Conservation (phyloP, 2,888 invertebrate genomes). For the Synergus gifuensis region DNA sequence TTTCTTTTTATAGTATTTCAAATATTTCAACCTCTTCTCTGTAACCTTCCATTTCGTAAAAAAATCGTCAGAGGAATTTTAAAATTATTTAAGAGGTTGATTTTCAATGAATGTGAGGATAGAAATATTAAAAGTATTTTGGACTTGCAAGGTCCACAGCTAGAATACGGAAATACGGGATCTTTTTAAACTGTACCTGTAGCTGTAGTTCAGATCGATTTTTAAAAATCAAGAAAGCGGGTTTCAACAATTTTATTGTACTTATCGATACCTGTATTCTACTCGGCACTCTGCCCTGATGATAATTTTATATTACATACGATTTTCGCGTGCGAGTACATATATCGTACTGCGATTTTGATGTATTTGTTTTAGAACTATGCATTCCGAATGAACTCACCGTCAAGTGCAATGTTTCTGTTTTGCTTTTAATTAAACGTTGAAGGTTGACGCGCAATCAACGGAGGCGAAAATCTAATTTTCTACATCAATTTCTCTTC, state of each 20-base stretch:
- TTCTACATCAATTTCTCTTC: not conserved
- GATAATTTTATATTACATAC: slow-evolving; percentile 3
- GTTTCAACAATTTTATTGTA: not conserved
- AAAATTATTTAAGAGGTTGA: not conserved
- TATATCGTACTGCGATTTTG: not conserved
- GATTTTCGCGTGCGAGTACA: not conserved
- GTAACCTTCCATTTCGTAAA: not conserved
- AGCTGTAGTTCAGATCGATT: not conserved
- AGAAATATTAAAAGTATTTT: not conserved
- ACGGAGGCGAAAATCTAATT: not conserved
- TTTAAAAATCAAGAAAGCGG: not conserved
- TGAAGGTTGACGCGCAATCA: not conserved
- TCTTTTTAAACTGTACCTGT: slow-evolving; percentile 5
- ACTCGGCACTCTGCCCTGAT: not conserved
- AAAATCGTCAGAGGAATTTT: not conserved
- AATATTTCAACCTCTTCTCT: not conserved
- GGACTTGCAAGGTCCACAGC: not conserved
- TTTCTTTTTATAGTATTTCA: too few species aligned
- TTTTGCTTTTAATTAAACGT: not conserved
- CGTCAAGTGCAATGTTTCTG: slow-evolving; percentile 4
- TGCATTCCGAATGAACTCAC: not conserved
- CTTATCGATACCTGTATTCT: not conserved
- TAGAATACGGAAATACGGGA: slow-evolving; percentile 3
- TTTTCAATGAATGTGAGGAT: not conserved
- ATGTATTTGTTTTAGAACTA: not conserved